These are phyloP conservation scores for Adelosebastes latens DNA, from an alignment of 2,797 vertebrate genomes.

Conservation along the genomic window DNA sequence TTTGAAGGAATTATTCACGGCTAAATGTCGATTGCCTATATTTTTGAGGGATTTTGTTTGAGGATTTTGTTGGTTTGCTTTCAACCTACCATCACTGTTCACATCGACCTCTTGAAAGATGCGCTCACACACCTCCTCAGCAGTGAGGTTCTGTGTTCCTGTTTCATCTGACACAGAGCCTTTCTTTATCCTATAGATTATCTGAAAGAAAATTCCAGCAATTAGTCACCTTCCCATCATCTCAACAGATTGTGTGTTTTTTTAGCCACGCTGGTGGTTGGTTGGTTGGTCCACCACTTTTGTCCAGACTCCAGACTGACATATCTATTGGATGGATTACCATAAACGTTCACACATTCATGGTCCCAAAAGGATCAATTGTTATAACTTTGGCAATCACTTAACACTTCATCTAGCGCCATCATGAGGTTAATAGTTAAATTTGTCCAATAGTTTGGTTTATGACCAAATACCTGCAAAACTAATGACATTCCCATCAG, in stretches of 20 bases:
- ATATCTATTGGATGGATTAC: not conserved
- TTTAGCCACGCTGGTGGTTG: not conserved
- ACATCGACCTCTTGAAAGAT: slow-evolving; percentile 71
- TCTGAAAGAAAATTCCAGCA: slow-evolving; percentile 42
- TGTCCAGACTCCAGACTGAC: not conserved
- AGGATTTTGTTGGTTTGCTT: not conserved
- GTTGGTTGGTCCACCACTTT: not conserved
- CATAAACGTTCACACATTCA: not conserved
- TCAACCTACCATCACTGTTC: slow-evolving; percentile 71
- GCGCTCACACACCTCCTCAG: slow-evolving; percentile 57
- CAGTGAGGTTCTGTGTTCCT: slow-evolving; percentile 32
- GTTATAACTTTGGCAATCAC: not conserved
- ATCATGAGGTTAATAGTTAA: not conserved
- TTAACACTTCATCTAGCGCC: not conserved
- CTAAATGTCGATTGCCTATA: too few species aligned
- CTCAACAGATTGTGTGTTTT: not conserved
- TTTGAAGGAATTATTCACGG: not conserved
- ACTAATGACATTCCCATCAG: not conserved
- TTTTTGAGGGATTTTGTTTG: not conserved
- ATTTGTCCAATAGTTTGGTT: not conserved
- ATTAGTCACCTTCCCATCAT: not conserved
- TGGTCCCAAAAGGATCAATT: not conserved
- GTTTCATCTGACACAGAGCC: slow-evolving; percentile 22
- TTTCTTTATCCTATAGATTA: slow-evolving; percentile 72
- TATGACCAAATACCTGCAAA: not conserved